These are phyloP conservation scores for Idaea dimidiata DNA, from an alignment of 2,888 invertebrate species.

Conservation along the genomic window DNA sequence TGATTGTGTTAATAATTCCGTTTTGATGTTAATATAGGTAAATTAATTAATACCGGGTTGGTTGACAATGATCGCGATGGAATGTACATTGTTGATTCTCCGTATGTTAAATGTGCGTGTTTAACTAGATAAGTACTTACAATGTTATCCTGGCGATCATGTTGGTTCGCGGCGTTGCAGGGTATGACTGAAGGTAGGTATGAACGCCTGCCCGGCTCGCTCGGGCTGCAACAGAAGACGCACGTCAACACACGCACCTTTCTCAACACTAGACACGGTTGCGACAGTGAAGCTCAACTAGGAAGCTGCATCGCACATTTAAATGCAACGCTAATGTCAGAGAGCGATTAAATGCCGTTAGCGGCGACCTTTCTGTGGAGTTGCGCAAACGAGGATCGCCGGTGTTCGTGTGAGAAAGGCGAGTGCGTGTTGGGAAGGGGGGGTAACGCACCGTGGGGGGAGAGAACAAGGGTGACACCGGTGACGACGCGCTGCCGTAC, in stretches of 20 bases:
- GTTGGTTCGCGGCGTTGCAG: constrained; percentile 36
- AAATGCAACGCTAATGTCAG: constrained; percentile 79
- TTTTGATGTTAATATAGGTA: constrained; percentile 28
- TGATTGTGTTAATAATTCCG: constrained; percentile 43
- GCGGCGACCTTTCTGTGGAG: constrained; percentile 74
- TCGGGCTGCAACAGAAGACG: constrained; percentile 74
- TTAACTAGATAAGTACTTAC: constrained; percentile 52
- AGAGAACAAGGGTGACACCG: constrained; percentile 49
- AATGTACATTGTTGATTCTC: background rate
- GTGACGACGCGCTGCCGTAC: constrained; percentile 72
- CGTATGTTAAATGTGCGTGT: background rate
- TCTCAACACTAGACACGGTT: constrained; percentile 77
- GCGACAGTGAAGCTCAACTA: constrained; percentile 77
- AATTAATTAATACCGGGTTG: constrained; percentile 21
- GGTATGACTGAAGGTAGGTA: constrained; percentile 33
- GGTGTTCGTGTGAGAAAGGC: constrained; percentile 74
- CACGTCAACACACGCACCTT: constrained; percentile 76
- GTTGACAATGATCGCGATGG: background rate
- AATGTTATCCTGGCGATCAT: constrained; percentile 69
- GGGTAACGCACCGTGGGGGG: constrained; percentile 62
- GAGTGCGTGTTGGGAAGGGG: constrained; percentile 52
- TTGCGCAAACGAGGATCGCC: constrained; percentile 77
- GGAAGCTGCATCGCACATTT: constrained; percentile 77
- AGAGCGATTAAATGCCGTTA: constrained; percentile 80
- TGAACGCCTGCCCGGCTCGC: constrained; percentile 51